phyloP scores from a whole-genome alignment of 2,888 invertebrate species.

The Cryptops parisi region DNA sequence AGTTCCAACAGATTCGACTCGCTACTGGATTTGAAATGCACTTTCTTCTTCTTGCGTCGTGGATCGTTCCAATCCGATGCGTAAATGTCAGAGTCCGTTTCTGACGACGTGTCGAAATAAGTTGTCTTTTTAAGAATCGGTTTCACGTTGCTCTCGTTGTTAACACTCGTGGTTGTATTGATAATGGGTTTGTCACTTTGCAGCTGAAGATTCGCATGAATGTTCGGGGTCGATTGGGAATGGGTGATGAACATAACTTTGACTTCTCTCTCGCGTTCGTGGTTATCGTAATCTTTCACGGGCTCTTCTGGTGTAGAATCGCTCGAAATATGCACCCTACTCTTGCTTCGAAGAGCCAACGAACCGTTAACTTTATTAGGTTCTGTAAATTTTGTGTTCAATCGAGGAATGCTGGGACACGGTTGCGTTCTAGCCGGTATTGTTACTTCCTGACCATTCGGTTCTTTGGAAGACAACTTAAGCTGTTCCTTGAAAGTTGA shows the following conservation, averaged over 20 bases:
- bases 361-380: neutral
- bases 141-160: constrained; percentile 28
- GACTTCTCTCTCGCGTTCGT: neutral
- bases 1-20: constrained; percentile 8
- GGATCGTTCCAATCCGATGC: constrained; percentile 37
- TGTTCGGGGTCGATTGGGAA: constrained; percentile 4
- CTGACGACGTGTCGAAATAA: constrained; percentile 20
- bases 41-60: constrained; percentile 26
- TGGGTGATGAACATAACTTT: neutral
- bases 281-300: constrained; percentile 5
- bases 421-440: too few relatives aligned
- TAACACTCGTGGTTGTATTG: constrained; percentile 1
- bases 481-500: neutral
- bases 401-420: neutral
- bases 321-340: neutral
- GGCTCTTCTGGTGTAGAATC: constrained; percentile 7
- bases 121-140: constrained; percentile 42
- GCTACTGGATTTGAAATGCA: constrained; percentile 25
- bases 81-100: constrained; percentile 39
- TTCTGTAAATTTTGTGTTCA: neutral
- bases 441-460: too few relatives aligned
- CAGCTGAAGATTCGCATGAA: constrained; percentile 1
- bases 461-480: neutral
- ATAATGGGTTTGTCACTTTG: neutral
- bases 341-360: neutral